Evolutionary conservation across 2,888 invertebrate species (phyloP), one percentile per base, ranked within the genome.

Genomic region (Drosophila gaucha): DNA sequence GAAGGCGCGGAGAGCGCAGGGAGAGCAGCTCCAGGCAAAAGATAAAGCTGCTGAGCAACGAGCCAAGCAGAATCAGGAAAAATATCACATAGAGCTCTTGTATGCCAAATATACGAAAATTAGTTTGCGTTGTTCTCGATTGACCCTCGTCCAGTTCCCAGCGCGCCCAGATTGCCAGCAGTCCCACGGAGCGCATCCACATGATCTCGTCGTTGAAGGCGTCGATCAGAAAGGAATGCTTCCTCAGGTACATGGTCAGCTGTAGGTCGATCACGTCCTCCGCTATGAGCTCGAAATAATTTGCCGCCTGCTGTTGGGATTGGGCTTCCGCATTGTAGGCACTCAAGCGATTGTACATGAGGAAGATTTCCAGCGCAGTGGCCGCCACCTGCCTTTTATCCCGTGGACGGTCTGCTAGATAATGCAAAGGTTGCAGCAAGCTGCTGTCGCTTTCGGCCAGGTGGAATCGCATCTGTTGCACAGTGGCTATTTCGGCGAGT

Each of bases 151-250:
- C 50, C 4, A 76, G 33, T 35, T 80, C 85, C 69, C 67, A 68
- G 10, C 63, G 44, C 1, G 60, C 28, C 89, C 86, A 89, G 9
- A 60, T 55, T 1, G 72, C 36, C 22, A 86, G 18, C 2, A 89
- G 55, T 0, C 90, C 90, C 2, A 67, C 80, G 5, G 83, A 73
- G 0, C 72, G 65, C 58, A 89, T 58, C 64, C 67, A 60, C 39
- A 74, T 70, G 9, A 89, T 67, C 41, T 78, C 64, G 22, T 71
- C 67, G 52, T 89, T 83, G 3, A 89, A 67, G 10, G 78, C 74
- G 22, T 84, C 73, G 10, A 75, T 63, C 10, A 89, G 78, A 35
- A 67, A 86, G 1, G 89, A 87, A 33, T 89, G 90, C 56, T 89
- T 89, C 0, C 63, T 35, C 16, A 89, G 58, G 24, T 85, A 87